Base-by-base conservation (phyloP, 2,797 vertebrate genomes). In the Sebastes oblongus region DNA sequence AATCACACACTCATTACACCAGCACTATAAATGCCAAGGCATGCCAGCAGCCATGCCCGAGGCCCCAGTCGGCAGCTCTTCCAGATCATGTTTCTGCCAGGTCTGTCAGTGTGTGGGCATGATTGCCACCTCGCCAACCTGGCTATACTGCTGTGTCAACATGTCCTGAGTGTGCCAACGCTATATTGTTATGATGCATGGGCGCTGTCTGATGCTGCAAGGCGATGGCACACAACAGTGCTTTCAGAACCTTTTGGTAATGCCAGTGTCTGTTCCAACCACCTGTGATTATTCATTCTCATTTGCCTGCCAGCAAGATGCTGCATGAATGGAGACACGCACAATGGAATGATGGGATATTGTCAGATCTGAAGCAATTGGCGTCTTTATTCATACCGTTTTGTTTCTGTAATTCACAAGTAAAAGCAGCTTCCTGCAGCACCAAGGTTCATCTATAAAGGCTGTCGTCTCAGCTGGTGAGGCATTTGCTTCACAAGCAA, bases 1-100 rank as follows among this genome's bases (percentile, higher is more conserved):
- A 95, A 96, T 96, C 96, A 97, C 82, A 78, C 92, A 92, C 91
- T 84, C 88, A 87, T 92, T 93, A 90, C 94, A 93, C 81, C 85
- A 79, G 86, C n/a, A 82, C 86, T 92, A 84, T 93, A 95, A 96
- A 96, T 92, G 94, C 92, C 85, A 83, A 83, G 55, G 80, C 87
- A 81, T 94, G 91, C 94, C 94, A 78, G 13, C 88, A 82, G 90
- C 84, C 79, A 59, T 82, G 85, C 91, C 90, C 82, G 34, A 54
- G 77, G 83, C 78, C 62, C 66, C 74, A 71, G 67, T 71, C 68
- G 4, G 60, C 69, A 34, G 62, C 86, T 71, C 85, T 82, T 82
- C 70, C 83, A 86, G 75, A 82, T 89, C 84, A 66, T 70, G 84
- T 79, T 87, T 30, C 82, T 86, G 84, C 83, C 88, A 89, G 86